phyloP scores from a whole-genome alignment of 2,888 invertebrate species.

The Urechis unicinctus region DNA sequence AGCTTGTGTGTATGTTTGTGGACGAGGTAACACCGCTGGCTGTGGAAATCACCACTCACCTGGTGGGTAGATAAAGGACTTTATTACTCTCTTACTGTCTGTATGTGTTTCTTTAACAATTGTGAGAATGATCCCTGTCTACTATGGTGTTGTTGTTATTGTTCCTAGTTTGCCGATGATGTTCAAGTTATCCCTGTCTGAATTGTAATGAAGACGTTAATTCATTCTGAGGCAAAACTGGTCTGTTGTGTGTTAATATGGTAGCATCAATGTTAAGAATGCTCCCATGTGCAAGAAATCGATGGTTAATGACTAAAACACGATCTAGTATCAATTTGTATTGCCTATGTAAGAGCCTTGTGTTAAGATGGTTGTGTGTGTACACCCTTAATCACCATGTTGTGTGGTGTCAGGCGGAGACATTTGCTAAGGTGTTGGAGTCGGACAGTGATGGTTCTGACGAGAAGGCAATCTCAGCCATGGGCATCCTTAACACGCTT shows the following conservation, averaged over 20 bases:
- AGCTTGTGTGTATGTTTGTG: conserved; percentile 74
- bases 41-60: conserved; percentile 87
- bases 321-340: no score
- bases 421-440: conserved; percentile 48
- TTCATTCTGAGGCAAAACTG: no score
- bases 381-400: no score
- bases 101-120: background rate
- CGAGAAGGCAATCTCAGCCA: conserved; percentile 93
- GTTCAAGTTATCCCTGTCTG: no score
- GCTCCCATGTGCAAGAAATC: no score
- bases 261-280: no score
- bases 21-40: conserved; percentile 86
- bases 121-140: background rate
- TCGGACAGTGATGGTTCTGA: conserved; percentile 65
- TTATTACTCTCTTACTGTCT: no score
- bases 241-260: no score
- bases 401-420: conserved; percentile 37
- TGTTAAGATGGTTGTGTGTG: background rate
- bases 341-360: no score
- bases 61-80: conserved; percentile 57
- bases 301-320: no score
- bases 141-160: background rate
- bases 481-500: conserved; percentile 92
- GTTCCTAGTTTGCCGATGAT: no score
- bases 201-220: no score